Percentiles rank a stretch among this genome's conserved stretches.
Evolutionary conservation across 2,888 invertebrate genomes (phyloP).

Genomic region (Aethes cnicana): DNA sequence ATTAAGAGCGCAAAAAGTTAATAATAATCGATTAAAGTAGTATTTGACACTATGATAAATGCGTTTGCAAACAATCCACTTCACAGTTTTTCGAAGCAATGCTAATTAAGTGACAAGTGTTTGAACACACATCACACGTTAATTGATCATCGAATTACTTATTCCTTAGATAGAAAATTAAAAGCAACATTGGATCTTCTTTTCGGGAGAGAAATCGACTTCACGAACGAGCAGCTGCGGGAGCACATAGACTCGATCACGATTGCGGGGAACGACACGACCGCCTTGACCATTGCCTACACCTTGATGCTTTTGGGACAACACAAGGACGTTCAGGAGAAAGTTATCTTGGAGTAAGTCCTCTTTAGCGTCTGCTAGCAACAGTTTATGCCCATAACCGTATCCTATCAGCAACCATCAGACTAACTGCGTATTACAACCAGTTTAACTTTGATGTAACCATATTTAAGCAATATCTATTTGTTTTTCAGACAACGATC

Average conservation of each 20-base stretch:
- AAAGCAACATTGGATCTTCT: slow-evolving; percentile 69
- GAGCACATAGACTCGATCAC: slow-evolving; percentile 84
- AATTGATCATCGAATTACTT: no score
- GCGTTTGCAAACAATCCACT: no score
- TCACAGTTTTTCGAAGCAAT: no score
- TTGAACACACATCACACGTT: no score
- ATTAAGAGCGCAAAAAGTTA: no score
- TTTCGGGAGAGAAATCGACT: slow-evolving; percentile 70
- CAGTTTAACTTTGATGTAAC: no score
- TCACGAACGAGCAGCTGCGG: slow-evolving; percentile 78
- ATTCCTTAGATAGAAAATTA: slow-evolving; percentile 64
- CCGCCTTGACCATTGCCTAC: slow-evolving; percentile 73
- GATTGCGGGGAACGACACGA: slow-evolving; percentile 81
- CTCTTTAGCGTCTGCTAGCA: neutral
- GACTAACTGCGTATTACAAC: no score
- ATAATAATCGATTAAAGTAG: no score
- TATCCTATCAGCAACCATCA: no score
- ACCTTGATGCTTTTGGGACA: slow-evolving; percentile 69
- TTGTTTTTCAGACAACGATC: slow-evolving; percentile 65
- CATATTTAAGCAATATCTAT: no score
- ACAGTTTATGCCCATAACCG: neutral
- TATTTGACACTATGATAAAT: no score
- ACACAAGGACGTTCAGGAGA: slow-evolving; percentile 62
- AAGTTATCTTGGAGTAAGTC: slow-evolving; percentile 59
- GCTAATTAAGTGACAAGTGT: no score